Conservation (phyloP, 2,797 vertebrate species). For the Gallinago stenura region DNA sequence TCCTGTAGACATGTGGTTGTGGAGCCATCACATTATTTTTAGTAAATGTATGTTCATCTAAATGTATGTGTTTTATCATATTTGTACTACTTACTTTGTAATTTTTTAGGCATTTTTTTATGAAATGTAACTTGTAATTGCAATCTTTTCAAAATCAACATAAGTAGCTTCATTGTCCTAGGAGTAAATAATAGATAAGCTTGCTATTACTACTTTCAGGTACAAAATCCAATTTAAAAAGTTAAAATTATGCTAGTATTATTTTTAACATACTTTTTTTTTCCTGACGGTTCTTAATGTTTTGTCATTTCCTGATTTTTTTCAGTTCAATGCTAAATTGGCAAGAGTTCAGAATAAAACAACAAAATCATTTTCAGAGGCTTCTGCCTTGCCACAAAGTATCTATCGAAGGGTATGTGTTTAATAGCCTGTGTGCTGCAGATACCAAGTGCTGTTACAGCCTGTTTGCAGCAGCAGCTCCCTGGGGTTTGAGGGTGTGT, state of each 20-base stretch:
- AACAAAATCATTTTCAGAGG: slow-evolving; percentile 73
- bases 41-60: background rate
- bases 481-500: accelerated
- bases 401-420: slow-evolving; percentile 90
- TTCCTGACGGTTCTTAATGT: background rate
- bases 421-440: background rate
- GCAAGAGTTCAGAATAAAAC: slow-evolving; percentile 84
- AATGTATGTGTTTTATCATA: background rate
- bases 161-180: background rate
- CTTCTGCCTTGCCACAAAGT: slow-evolving; percentile 82
- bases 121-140: background rate
- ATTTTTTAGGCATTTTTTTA: background rate
- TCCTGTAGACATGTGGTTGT: background rate
- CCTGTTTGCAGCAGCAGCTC: background rate
- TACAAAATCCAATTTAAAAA: background rate
- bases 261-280: background rate
- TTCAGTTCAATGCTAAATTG: slow-evolving; percentile 91
- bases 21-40: background rate
- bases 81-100: background rate
- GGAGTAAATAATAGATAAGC: background rate
- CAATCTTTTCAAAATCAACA: background rate
- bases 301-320: slow-evolving; percentile 62
- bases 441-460: too few relatives aligned
- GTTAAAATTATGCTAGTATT: background rate
- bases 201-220: background rate